Conservation (phyloP, 2,888 invertebrate species). For the Tryphoninae sp. region DNA sequence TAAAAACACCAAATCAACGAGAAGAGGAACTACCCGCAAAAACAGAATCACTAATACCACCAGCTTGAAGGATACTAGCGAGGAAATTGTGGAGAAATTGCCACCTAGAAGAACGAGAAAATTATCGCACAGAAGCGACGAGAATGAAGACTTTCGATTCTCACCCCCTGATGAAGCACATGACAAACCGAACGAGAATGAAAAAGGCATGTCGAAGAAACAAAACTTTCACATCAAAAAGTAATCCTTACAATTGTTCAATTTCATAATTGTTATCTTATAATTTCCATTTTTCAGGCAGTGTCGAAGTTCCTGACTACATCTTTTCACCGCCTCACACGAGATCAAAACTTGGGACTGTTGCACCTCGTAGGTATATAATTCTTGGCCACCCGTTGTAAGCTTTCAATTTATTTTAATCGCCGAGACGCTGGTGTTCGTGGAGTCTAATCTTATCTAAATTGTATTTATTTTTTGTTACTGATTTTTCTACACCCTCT, state of each 20-base stretch:
- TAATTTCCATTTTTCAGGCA: constrained; percentile 64
- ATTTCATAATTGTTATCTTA: constrained; percentile 4
- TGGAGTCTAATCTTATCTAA: not conserved
- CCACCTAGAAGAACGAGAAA: constrained; percentile 66
- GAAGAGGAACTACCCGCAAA: constrained; percentile 62
- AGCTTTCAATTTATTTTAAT: constrained; percentile 42
- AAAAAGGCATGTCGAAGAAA: constrained; percentile 57
- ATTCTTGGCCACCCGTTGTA: constrained; percentile 51
- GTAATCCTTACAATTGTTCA: not conserved
- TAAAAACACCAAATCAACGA: constrained; percentile 46
- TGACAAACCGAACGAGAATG: constrained; percentile 62
- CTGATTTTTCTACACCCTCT: constrained; percentile 5
- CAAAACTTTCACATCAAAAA: not conserved
- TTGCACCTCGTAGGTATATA: constrained; percentile 73
- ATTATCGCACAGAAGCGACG: constrained; percentile 65
- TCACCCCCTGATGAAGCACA: constrained; percentile 70
- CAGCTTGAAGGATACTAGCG: constrained; percentile 44
- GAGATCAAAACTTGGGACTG: constrained; percentile 66
- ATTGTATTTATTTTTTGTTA: not conserved
- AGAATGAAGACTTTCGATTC: constrained; percentile 65
- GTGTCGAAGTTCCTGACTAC: constrained; percentile 69
- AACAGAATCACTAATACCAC: constrained; percentile 58
- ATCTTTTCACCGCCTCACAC: constrained; percentile 75
- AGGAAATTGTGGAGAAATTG: constrained; percentile 43
- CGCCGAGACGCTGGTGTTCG: not conserved